Evolutionary conservation across 2,888 invertebrate genomes (phyloP).

Genomic region (Portevinia maculata): DNA sequence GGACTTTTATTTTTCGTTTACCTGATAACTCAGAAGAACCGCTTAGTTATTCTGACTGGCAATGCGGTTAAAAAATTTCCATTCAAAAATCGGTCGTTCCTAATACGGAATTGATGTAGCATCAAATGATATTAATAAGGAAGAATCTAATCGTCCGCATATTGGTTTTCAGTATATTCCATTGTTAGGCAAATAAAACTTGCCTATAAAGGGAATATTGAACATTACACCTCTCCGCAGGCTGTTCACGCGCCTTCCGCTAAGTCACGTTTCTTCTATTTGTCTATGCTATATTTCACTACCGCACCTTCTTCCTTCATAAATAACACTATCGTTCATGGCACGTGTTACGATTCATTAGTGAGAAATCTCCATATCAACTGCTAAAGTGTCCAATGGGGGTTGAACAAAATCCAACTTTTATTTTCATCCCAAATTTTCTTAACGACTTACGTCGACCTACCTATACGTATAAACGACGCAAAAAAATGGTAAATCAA

Average conservation of each 20-base stretch:
- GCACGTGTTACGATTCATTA: conserved; percentile 49
- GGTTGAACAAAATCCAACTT: conserved; percentile 35
- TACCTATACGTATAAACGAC: background rate
- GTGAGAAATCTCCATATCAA: conserved; percentile 31
- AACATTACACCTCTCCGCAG: background rate
- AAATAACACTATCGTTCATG: conserved; percentile 21
- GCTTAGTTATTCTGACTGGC: too few species aligned
- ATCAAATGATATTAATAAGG: too few species aligned
- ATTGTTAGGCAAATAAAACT: too few species aligned
- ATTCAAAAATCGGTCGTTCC: too few species aligned
- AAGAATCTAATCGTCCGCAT: too few species aligned
- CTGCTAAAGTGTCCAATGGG: conserved; percentile 11
- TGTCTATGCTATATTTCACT: conserved; percentile 14
- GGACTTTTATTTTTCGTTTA: too few species aligned
- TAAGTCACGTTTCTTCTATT: conserved; percentile 28
- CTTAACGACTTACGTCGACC: background rate
- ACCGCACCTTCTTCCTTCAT: conserved; percentile 4
- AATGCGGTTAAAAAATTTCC: too few species aligned
- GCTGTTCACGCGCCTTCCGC: background rate
- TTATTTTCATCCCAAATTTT: conserved; percentile 3
- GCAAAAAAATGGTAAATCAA: background rate
- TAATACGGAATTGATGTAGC: too few species aligned
- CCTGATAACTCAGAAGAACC: too few species aligned
- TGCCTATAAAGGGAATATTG: too few species aligned
- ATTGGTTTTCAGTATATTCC: too few species aligned